phyloP scores from a whole-genome alignment of 2,113 vertebrate species.

The Myrmecobius fasciatus region DNA sequence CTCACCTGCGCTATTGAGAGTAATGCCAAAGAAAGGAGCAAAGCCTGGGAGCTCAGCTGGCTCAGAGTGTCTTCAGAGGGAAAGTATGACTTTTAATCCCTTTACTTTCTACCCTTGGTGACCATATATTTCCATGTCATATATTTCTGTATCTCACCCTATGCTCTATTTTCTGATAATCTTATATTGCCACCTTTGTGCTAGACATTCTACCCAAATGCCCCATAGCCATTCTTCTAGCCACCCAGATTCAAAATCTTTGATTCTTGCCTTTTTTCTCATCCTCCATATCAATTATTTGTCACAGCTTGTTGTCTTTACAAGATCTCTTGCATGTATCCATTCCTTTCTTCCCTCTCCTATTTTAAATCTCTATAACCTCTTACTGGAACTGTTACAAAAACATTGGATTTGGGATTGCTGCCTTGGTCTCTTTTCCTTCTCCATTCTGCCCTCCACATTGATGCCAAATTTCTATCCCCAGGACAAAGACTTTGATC shows the following conservation, averaged over 20 bases:
- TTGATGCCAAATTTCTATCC: background rate
- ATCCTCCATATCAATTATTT: background rate
- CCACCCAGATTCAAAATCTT: background rate
- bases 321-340: conserved; percentile 56
- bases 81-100: background rate
- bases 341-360: conserved; percentile 1
- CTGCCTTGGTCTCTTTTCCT: conserved; percentile 13
- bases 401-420: conserved; percentile 26
- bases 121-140: background rate
- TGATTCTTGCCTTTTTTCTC: background rate
- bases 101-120: background rate
- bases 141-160: background rate
- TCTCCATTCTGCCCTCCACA: background rate
- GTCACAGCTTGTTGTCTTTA: background rate
- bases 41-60: background rate
- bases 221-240: background rate
- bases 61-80: background rate
- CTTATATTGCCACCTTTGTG: background rate
- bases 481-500: background rate
- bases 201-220: background rate
- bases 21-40: background rate
- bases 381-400: conserved; percentile 40
- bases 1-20: background rate
- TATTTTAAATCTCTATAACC: conserved; percentile 14
- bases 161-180: background rate